Conservation (phyloP, 2,797 vertebrate genomes). For the Ctenosaura bakeri region DNA sequence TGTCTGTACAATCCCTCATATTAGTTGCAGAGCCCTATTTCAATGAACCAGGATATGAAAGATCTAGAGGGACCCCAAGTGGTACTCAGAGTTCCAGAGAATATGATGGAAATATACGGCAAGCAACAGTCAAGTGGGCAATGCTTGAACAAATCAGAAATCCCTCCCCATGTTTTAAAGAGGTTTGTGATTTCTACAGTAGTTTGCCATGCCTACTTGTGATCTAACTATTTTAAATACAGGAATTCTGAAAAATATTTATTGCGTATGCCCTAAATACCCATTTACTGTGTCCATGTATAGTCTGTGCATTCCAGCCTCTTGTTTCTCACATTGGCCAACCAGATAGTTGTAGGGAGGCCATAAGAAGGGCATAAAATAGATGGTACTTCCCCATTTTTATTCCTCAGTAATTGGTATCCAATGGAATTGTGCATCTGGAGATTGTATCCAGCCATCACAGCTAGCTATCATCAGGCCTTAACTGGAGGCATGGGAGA, state of each 20-base stretch:
- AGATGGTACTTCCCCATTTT: neutral
- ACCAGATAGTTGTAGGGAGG: neutral
- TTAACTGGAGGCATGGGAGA: neutral
- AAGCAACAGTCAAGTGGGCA: constrained; percentile 98
- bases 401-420: neutral
- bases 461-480: neutral
- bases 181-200: constrained; percentile 81
- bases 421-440: neutral
- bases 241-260: neutral
- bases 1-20: constrained; percentile 97
- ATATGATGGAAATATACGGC: constrained; percentile 97
- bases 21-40: constrained; percentile 98
- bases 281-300: no score
- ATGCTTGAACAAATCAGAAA: constrained; percentile 99
- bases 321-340: neutral
- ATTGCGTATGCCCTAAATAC: neutral
- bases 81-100: constrained; percentile 98
- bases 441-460: neutral
- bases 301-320: neutral
- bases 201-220: neutral
- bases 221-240: neutral
- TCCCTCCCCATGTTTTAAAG: constrained; percentile 97
- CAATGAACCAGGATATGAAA: constrained; percentile 97
- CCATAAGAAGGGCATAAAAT: neutral
- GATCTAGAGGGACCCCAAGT: constrained; percentile 95